Conservation (phyloP, 2,888 invertebrate genomes). For the Brachypalpus laphriformis region DNA sequence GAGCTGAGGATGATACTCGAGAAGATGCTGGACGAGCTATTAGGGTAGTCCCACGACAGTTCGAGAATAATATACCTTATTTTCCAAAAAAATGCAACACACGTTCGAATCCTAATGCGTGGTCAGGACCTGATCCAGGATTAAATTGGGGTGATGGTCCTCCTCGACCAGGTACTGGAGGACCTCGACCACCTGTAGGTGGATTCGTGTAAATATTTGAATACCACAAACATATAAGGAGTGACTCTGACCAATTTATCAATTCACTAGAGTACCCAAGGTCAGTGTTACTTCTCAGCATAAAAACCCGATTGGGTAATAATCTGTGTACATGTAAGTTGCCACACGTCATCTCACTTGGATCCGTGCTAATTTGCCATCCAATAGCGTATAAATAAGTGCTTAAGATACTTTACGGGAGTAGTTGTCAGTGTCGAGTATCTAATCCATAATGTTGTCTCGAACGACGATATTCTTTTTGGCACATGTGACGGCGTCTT, state of each 20-base stretch:
- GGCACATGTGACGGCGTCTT: neutral
- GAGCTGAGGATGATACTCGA: neutral
- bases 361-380: neutral
- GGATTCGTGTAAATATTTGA: slow-evolving; percentile 45
- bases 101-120: neutral
- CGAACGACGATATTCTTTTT: slow-evolving; percentile 23
- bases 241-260: slow-evolving; percentile 8
- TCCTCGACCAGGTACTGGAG: neutral
- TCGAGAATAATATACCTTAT: neutral
- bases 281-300: neutral
- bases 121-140: neutral
- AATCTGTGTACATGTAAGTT: neutral
- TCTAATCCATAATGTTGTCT: slow-evolving; percentile 38
- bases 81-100: neutral
- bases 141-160: neutral
- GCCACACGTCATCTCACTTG: slow-evolving; percentile 2
- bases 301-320: slow-evolving; percentile 24
- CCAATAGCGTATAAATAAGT: slow-evolving; percentile 58
- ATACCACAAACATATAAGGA: no score
- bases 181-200: neutral
- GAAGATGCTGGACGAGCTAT: neutral
- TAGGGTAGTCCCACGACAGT: no score
- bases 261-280: neutral
- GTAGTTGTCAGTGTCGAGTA: slow-evolving; percentile 24
- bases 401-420: slow-evolving; percentile 4